Evolutionary conservation across 2,888 invertebrate genomes (phyloP).

Genomic region (Caenorhabditis macrosperma): DNA sequence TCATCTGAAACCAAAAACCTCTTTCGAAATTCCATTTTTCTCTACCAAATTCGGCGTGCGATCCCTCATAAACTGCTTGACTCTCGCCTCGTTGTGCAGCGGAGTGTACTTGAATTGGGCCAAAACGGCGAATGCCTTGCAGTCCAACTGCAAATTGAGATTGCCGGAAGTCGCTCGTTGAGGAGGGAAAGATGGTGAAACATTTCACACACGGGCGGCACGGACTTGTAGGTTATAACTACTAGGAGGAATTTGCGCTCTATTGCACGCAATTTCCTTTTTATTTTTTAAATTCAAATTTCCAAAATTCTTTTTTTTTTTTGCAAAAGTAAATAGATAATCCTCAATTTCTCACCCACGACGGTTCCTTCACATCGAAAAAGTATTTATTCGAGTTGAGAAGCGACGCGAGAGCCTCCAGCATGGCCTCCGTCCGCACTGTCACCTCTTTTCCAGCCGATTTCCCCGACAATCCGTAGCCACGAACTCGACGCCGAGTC

Average conservation of each 20-base stretch:
- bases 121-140: slow-evolving; percentile 64
- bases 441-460: slow-evolving; percentile 44
- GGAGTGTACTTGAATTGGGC: slow-evolving; percentile 64
- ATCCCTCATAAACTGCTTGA: slow-evolving; percentile 59
- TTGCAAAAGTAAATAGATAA: too few species aligned
- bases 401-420: slow-evolving; percentile 47
- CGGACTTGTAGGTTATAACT: too few species aligned
- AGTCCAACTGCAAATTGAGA: slow-evolving; percentile 59
- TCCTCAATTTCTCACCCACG: slow-evolving; percentile 29
- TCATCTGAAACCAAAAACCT: slow-evolving; percentile 43
- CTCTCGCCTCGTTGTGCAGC: slow-evolving; percentile 48
- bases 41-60: slow-evolving; percentile 55
- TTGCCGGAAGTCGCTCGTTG: slow-evolving; percentile 9
- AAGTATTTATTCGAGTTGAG: slow-evolving; percentile 50
- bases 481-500: slow-evolving; percentile 48
- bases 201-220: too few species aligned
- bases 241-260: too few species aligned
- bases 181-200: background rate
- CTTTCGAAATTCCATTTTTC: background rate
- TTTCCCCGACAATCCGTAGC: slow-evolving; percentile 53
- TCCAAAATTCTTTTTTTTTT: too few species aligned
- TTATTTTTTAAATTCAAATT: too few species aligned
- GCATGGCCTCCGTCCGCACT: slow-evolving; percentile 45
- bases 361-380: slow-evolving; percentile 50
- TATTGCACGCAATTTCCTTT: too few species aligned